Evolutionary conservation across 2,113 vertebrate species (phyloP).

Genomic region (Myiozetetes cayanensis): DNA sequence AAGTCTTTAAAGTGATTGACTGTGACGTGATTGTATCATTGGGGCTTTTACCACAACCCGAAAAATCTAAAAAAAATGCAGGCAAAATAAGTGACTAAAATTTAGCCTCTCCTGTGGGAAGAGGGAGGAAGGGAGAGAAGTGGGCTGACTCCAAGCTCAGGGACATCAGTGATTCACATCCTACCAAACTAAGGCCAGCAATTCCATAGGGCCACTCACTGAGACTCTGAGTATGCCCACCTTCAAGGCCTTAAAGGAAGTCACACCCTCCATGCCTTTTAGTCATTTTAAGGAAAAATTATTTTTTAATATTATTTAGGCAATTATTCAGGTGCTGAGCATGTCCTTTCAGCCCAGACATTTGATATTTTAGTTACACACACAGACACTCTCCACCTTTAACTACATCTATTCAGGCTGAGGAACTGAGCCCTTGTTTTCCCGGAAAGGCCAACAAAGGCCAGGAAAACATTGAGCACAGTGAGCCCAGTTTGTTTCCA

Average conservation of each 20-base stretch:
- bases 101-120: conserved; percentile 58
- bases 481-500: background rate
- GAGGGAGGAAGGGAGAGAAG: conserved; percentile 20
- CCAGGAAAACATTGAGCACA: background rate
- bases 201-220: background rate
- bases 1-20: conserved; percentile 52
- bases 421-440: conserved; percentile 12
- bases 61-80: conserved; percentile 32
- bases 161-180: background rate
- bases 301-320: background rate
- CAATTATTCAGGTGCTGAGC: conserved; percentile 47
- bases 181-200: conserved; percentile 6
- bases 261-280: background rate
- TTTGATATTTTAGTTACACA: background rate
- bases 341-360: background rate
- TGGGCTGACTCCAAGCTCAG: background rate
- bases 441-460: background rate
- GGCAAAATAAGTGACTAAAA: conserved; percentile 61
- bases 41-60: conserved; percentile 44
- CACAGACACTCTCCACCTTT: conserved; percentile 12
- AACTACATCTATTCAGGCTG: conserved; percentile 8
- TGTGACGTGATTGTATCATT: conserved; percentile 71
- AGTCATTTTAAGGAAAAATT: background rate
- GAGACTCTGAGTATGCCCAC: background rate
- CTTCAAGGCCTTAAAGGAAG: background rate